phyloP scores from a whole-genome alignment of 2,113 vertebrate genomes.

The Alethe diademata region DNA sequence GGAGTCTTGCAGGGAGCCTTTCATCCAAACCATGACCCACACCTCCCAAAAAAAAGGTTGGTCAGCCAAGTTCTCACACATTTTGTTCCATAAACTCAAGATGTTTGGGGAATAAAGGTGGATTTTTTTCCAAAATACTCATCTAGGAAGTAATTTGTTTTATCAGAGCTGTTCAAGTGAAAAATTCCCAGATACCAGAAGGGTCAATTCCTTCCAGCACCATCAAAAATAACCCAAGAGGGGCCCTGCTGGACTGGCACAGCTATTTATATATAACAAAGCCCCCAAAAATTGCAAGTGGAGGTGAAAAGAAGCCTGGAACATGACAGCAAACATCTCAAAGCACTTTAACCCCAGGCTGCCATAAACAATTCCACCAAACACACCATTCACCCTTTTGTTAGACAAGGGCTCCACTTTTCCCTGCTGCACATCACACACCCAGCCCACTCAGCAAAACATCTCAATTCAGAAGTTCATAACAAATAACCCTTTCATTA shows the following conservation, averaged over 20 bases:
- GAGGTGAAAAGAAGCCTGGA: background rate
- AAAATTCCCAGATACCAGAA: background rate
- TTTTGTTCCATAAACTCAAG: background rate
- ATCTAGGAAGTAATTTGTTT: background rate
- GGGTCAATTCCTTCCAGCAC: background rate
- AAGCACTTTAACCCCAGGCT: background rate
- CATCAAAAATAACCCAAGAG: background rate
- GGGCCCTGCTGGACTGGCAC: background rate
- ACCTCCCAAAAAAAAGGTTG: background rate
- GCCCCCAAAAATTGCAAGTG: background rate
- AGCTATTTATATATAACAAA: background rate
- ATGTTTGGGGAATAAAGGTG: background rate
- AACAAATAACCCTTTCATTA: background rate
- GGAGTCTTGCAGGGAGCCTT: background rate
- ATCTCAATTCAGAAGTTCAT: background rate
- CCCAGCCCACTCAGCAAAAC: constrained; percentile 16
- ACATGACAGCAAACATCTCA: background rate
- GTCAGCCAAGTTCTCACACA: background rate
- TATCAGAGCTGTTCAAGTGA: background rate
- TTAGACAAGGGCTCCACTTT: background rate
- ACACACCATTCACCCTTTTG: background rate
- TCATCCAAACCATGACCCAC: background rate
- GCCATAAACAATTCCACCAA: background rate
- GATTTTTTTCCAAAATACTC: background rate
- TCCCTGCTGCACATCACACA: background rate